Evolutionary conservation across 1,140 invertebrate species (phyloP).

Genomic region (Scylla paramamosain): DNA sequence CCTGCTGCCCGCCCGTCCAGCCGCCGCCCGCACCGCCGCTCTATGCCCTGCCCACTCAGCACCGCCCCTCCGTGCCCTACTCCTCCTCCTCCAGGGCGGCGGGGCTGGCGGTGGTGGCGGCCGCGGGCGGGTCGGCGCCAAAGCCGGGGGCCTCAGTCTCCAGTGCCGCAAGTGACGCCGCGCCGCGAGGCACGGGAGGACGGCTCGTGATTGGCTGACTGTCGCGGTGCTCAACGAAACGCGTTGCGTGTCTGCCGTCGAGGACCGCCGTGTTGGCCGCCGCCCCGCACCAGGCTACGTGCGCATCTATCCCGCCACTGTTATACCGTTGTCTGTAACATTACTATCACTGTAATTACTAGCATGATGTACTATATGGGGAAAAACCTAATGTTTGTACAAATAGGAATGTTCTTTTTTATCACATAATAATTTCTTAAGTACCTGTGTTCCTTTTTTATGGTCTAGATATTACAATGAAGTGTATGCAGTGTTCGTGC

Average conservation of each 20-base stretch:
- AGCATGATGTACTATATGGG: conserved; percentile 42
- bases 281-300: not conserved
- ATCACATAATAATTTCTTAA: not conserved
- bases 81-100: not conserved
- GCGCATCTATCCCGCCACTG: conserved; percentile 32
- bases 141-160: not conserved
- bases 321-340: conserved; percentile 34
- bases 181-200: not conserved
- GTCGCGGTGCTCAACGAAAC: not conserved
- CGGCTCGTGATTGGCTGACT: not conserved
- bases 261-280: not conserved
- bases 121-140: not conserved
- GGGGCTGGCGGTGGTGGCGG: not conserved
- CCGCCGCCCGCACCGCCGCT: not conserved
- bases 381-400: conserved; percentile 48
- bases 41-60: not conserved
- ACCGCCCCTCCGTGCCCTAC: not conserved
- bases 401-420: conserved; percentile 60
- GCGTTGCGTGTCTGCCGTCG: not conserved
- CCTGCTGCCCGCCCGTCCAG: no score
- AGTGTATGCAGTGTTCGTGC: not conserved
- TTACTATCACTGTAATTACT: conserved; percentile 49
- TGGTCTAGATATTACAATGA: not conserved
- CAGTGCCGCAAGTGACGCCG: not conserved
- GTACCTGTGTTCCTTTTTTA: conserved; percentile 22